Conservation (phyloP, 2,113 vertebrate species). For the Calonectris borealis region DNA sequence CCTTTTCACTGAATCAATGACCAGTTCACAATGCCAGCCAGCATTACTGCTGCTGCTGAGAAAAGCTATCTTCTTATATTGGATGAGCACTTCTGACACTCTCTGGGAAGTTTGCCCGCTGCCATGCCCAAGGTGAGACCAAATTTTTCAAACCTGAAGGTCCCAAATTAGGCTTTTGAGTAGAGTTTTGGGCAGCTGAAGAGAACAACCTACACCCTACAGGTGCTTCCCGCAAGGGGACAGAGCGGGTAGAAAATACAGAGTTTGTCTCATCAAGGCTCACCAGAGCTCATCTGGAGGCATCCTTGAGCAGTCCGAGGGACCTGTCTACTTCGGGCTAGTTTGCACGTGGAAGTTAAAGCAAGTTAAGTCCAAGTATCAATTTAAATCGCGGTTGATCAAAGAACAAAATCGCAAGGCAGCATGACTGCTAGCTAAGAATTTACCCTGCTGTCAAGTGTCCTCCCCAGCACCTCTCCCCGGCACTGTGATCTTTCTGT, state of each 20-base stretch:
- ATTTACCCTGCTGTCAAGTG: neutral
- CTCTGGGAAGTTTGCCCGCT: neutral
- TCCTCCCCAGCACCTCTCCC: neutral
- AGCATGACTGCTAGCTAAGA: neutral
- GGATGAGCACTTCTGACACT: neutral
- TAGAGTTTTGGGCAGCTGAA: neutral
- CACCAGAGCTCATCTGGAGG: constrained; percentile 24
- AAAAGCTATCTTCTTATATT: neutral
- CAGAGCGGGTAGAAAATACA: neutral
- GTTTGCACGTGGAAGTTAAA: neutral
- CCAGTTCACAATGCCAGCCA: neutral
- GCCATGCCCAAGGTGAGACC: neutral
- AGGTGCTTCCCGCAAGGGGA: neutral
- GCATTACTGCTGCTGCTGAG: neutral
- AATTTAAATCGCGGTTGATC: neutral
- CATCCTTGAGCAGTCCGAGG: neutral
- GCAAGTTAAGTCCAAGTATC: constrained; percentile 1
- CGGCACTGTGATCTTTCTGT: neutral
- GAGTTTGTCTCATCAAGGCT: neutral
- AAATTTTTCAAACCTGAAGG: neutral
- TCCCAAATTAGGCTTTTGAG: neutral
- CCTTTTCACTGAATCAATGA: neutral
- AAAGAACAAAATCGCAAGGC: neutral
- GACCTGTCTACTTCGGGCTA: neutral
- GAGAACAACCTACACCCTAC: neutral